Base-by-base conservation (phyloP, 2,888 invertebrate species). In the Agrochola litura region DNA sequence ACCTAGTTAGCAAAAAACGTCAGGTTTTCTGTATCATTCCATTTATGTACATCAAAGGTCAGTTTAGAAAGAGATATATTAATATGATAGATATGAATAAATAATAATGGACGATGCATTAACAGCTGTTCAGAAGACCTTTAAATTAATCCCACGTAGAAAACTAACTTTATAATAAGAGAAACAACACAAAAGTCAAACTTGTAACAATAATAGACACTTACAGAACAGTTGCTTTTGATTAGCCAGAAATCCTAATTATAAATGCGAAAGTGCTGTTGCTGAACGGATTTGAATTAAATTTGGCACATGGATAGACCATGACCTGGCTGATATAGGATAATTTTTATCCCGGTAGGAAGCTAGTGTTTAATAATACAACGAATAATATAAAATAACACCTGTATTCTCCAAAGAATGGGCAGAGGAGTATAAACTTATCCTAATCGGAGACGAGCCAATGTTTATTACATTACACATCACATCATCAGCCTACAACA, bases 171-270 rank as follows among this genome's bases (percentile, higher is more conserved):
- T 9, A 22, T 22, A 67, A 25, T 54, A 46, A 22, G n/a, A 43
- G 46, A 63, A 76, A 37, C n/a, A 54, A 61, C 16, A 22, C 10
- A 0, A 74, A 74, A 74, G 19, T n/a, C 19, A 58, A 65, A 76
- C 3, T 61, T 43, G 14, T 8, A 37, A 61, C 52, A 75, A 75
- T 19, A 60, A 75, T 6, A 76, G 19, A 65, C 25, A 43, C 19
- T 37, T 52, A 30, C 6, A 37, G 14, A 60, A 4, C 5, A 49
- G 25, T 71, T 63, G 30, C 14, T 63, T 30, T 54, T 61, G 9
- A 30, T 30, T 14, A 37, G 14, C 19, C 6, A 41, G n/a, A 56
- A 56, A 41, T 37, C 37, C 5, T 37, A 37, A 37, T 37, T 37
- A 37, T 37, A 37, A 37, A 37, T 37, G 37, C 37, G 37, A 37